phyloP scores from a whole-genome alignment of 2,888 invertebrate species.

The Criorhina ranunculi region DNA sequence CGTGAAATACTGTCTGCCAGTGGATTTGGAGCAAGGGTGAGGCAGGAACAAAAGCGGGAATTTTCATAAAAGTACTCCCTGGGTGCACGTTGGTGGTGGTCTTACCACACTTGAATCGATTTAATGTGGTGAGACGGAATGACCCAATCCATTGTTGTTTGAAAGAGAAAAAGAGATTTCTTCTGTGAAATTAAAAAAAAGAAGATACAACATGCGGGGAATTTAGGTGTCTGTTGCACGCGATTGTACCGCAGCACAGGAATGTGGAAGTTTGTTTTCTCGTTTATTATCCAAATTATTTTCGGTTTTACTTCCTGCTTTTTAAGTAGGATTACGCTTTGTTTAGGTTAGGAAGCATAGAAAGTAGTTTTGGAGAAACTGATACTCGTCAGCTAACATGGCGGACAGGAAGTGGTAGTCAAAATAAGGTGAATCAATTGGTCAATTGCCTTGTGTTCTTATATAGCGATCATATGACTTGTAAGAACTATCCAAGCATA shows the following conservation, averaged over 20 bases:
- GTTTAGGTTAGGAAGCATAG: neutral
- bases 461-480: too few relatives aligned
- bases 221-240: conserved; percentile 30
- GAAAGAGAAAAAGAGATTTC: neutral
- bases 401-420: too few relatives aligned
- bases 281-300: conserved; percentile 7
- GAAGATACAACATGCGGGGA: conserved; percentile 5
- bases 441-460: too few relatives aligned
- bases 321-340: conserved; percentile 3
- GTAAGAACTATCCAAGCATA: too few relatives aligned
- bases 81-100: conserved; percentile 14
- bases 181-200: conserved; percentile 32
- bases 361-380: neutral
- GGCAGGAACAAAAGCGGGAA: conserved; percentile 43
- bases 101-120: conserved; percentile 23
- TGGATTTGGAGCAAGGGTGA: conserved; percentile 53
- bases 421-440: too few relatives aligned
- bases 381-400: neutral
- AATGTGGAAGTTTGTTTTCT: conserved; percentile 24
- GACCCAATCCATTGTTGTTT: conserved; percentile 8
- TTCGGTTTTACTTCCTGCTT: conserved; percentile 3
- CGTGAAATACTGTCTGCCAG: conserved; percentile 45
- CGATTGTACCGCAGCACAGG: conserved; percentile 10
- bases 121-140: conserved; percentile 26
- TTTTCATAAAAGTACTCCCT: conserved; percentile 24